A percentile compares a stretch with the other conserved stretches of the same genome.
These are phyloP conservation scores for Hippocampus comes DNA, from an alignment of 2,113 vertebrate genomes.

Conservation along the genomic window DNA sequence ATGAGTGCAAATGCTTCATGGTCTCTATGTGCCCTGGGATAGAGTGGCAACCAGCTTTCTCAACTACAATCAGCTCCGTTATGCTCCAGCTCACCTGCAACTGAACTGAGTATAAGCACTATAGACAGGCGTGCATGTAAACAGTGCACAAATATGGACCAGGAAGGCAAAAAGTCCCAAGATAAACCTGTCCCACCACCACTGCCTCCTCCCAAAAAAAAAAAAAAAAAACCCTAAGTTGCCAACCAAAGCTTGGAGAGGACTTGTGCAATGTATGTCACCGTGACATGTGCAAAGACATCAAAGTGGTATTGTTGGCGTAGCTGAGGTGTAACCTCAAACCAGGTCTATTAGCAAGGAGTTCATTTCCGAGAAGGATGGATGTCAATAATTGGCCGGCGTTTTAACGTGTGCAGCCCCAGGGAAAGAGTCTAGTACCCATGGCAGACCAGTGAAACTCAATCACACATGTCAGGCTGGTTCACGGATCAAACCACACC, in stretches of 20 bases:
- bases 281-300: slow-evolving; percentile 61
- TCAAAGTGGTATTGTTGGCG: slow-evolving; percentile 72
- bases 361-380: slow-evolving; percentile 73
- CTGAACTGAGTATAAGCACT: too few relatives aligned
- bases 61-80: too few relatives aligned
- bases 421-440: slow-evolving; percentile 50
- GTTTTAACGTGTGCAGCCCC: slow-evolving; percentile 56
- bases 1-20: too few relatives aligned
- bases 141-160: too few relatives aligned
- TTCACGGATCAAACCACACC: slow-evolving; percentile 73
- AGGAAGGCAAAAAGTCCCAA: too few relatives aligned
- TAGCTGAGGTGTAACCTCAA: slow-evolving; percentile 71
- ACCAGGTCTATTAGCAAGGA: slow-evolving; percentile 64
- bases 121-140: too few relatives aligned
- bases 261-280: slow-evolving; percentile 67
- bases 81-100: too few relatives aligned
- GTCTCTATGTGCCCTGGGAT: too few relatives aligned
- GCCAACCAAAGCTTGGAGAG: slow-evolving; percentile 40
- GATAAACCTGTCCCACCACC: too few relatives aligned
- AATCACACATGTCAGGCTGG: slow-evolving; percentile 65
- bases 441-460: slow-evolving; percentile 65
- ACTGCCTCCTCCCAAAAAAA: too few relatives aligned
- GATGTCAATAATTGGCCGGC: slow-evolving; percentile 63
- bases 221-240: slow-evolving; percentile 2
- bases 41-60: too few relatives aligned